A percentile compares a stretch with the other conserved stretches of the same genome.
phyloP scores from a whole-genome alignment of 2,797 vertebrate species.

The Huso huso region DNA sequence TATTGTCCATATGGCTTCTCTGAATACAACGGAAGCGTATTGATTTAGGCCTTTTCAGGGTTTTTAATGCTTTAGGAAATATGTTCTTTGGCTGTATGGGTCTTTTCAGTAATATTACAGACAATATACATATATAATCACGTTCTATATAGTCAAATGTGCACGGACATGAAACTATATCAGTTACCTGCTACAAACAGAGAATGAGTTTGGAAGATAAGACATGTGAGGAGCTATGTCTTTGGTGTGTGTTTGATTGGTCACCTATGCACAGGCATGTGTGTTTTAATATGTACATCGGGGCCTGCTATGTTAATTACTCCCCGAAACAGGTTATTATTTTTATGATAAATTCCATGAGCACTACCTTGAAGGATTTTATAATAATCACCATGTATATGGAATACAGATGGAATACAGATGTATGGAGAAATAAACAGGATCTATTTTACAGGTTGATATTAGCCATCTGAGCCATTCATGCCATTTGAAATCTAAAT shows the following conservation, averaged over 20 bases:
- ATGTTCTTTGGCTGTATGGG: conserved; percentile 54
- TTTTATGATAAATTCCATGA: too few species aligned
- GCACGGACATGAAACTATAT: conserved; percentile 42
- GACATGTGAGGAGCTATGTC: too few species aligned
- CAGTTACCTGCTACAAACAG: conserved; percentile 41
- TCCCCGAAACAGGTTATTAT: too few species aligned
- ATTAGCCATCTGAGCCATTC: conserved; percentile 93
- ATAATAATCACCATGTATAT: too few species aligned
- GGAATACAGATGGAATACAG: too few species aligned
- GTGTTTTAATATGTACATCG: too few species aligned
- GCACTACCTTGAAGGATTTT: too few species aligned
- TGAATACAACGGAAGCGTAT: conserved; percentile 62
- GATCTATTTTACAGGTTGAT: conserved; percentile 85
- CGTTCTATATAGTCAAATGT: conserved; percentile 42
- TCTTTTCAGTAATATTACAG: conserved; percentile 19
- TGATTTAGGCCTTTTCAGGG: conserved; percentile 44
- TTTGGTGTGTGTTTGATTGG: too few species aligned
- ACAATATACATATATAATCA: conserved; percentile 31
- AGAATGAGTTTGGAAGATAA: conserved; percentile 4
- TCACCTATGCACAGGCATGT: too few species aligned
- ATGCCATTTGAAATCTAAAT: conserved; percentile 50
- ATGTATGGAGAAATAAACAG: conserved; percentile 47
- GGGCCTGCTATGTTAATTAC: too few species aligned
- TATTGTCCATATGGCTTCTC: conserved; percentile 64
- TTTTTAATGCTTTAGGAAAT: conserved; percentile 9